Evolutionary conservation across 2,797 vertebrate species (phyloP), one percentile per base, ranked within the genome.

Genomic region (Tenualosa ilisha): DNA sequence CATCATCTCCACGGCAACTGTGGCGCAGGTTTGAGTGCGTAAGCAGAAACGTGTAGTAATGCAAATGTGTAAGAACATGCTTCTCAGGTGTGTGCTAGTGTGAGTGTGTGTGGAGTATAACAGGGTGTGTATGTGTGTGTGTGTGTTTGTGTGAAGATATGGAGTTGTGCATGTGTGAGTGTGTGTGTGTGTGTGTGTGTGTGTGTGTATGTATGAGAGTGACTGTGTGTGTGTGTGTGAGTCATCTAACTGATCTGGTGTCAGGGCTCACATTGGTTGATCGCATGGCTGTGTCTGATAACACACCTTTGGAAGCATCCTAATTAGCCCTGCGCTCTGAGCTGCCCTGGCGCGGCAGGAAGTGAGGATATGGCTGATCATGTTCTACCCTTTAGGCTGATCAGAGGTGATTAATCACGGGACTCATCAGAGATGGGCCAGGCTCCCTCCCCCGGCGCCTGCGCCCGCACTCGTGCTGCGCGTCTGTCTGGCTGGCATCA

Each of bases 1-100:
- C 31, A 72, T 86, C 54, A 90, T 91, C 89, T 89, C 90, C 90
- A 88, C 63, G 86, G 88, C 88, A 89, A 91, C 89, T 20, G 83
- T 37, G 37, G 61, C 61, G 46, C 75, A 3, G 65, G 31, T 40
- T 37, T 31, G 13, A 72, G 31, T 72, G 31, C 11, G 31, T 72
- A 40, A 72, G 26, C 5, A 3, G 13, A 72, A 37, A 15, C 65
- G 63, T 31, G 26, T 7, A 26, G 9, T 26, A 31, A 31, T 68
- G 65, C 31, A 72, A 72, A 72, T 72, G 65, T 72, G 13, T 24
- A 7, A 11, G 59, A 24, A 24, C n/a, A 24, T 63, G 22, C n/a
- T 63, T 3, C 54, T 56, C 20, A 17, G 11, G 54, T 56, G 63
- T 9, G 63, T 40, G 65, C 50, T 40, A 51, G 50, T 6, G 68